Conservation (phyloP, 2,113 vertebrate genomes). For the Theristicus caerulescens region DNA sequence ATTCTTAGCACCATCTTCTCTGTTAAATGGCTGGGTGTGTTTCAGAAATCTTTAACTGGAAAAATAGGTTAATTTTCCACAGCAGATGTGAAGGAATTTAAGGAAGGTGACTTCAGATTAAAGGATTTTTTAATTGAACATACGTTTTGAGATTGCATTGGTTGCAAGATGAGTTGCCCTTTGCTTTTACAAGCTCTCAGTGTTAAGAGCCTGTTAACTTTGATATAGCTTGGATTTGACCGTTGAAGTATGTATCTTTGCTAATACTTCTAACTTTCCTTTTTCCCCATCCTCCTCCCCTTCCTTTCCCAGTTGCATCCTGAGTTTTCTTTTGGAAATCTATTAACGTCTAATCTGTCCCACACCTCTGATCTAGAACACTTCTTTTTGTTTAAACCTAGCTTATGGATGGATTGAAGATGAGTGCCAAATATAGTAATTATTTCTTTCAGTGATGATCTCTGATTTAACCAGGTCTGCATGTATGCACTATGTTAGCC, state of each 20-base stretch:
- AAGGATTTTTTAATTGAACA: not conserved
- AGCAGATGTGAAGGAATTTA: not conserved
- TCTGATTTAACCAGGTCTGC: not conserved
- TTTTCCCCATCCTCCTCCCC: not conserved
- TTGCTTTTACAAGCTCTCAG: not conserved
- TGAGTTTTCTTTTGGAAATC: not conserved
- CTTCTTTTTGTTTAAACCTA: not conserved
- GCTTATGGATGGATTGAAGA: not conserved
- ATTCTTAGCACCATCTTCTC: not conserved
- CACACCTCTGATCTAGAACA: not conserved
- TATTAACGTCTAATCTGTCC: not conserved
- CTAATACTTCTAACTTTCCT: not conserved
- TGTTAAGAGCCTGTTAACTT: not conserved
- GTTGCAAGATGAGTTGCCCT: not conserved
- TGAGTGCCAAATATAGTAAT: not conserved
- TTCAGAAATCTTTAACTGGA: not conserved
- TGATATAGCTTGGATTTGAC: not conserved
- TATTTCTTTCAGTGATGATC: not conserved
- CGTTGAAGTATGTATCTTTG: fast-evolving
- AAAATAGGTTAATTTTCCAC: not conserved
- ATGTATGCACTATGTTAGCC: not conserved
- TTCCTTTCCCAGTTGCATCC: not conserved
- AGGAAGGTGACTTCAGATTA: not conserved
- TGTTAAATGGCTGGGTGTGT: not conserved
- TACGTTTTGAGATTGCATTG: not conserved